Evolutionary conservation across 2,888 invertebrate genomes (phyloP), one percentile per base, ranked within the genome.

Genomic region (Dynastes maya): DNA sequence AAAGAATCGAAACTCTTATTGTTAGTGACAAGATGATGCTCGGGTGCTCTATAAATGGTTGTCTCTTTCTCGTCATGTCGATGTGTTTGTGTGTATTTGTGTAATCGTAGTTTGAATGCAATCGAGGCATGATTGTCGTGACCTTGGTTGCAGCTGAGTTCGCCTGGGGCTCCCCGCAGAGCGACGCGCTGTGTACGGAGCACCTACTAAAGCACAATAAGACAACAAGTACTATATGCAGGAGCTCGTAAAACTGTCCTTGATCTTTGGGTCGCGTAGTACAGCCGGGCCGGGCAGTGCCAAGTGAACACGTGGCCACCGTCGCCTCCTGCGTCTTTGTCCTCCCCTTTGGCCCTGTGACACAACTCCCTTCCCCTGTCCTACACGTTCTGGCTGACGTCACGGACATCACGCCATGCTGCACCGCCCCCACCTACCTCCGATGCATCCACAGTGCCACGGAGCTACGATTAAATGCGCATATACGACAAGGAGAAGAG

Each of bases 181-280:
- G 85, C 87, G 85, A 84, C 83, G 84, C 84, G 84, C 84, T 83
- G 83, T 86, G 85, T 85, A 86, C 83, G 85, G 83, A 85, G 85
- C 84, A 85, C 85, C 84, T 84, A 84, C 83, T 82, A 84, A 86
- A 82, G 82, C 81, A 83, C 82, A 83, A 87, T 86, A 87, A 87
- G 85, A 87, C 86, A 83, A 84, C 83, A 87, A 87, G 86, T 86
- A 87, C 86, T 86, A 87, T 85, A 86, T 86, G 87, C 87, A 86
- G 88, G 85, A 87, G 87, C 88, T 88, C 88, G 89, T 89, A 89
- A 89, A 89, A 89, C 87, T 89, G 89, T 88, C 89, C 89, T 89
- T 89, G 89, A 89, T 88, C 88, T 88, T 88, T 89, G 88, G 88
- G 88, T 88, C 88, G 88, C 87, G 88, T 89, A 89, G 88, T 89